These are phyloP conservation scores for Chaetodon trifasciatus DNA, from an alignment of 2,797 vertebrate genomes.

Conservation along the genomic window DNA sequence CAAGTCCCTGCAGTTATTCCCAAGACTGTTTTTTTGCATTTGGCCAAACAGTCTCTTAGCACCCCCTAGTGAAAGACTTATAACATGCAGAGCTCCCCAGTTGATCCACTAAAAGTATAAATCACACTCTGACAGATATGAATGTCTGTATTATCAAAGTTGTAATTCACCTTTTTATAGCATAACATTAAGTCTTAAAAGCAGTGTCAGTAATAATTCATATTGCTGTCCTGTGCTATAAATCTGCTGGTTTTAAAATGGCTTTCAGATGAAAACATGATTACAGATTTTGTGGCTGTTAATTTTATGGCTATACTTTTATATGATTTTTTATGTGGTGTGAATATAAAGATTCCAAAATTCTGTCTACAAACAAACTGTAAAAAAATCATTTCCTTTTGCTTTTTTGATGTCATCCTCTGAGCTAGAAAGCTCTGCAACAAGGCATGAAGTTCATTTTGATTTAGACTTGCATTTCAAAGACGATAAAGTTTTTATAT, in stretches of 20 bases:
- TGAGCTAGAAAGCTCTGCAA: conserved; percentile 31
- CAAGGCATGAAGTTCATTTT: conserved; percentile 18
- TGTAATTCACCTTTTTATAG: conserved; percentile 74
- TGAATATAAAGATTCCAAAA: conserved; percentile 81
- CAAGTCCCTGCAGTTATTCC: not conserved
- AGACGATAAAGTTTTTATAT: conserved; percentile 43
- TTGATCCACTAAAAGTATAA: conserved; percentile 60
- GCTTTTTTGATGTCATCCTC: conserved; percentile 37
- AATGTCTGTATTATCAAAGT: conserved; percentile 76
- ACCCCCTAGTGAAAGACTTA: conserved; percentile 80
- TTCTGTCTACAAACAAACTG: conserved; percentile 76
- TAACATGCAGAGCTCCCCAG: conserved; percentile 39
- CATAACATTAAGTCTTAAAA: conserved; percentile 73
- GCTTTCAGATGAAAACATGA: conserved; percentile 81
- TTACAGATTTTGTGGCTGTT: conserved; percentile 84
- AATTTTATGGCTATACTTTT: conserved; percentile 86
- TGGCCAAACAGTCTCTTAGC: conserved; percentile 76
- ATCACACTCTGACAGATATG: conserved; percentile 72
- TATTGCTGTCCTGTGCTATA: conserved; percentile 61
- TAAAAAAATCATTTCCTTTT: conserved; percentile 56
- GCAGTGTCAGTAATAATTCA: conserved; percentile 71
- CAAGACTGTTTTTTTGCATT: conserved; percentile 16
- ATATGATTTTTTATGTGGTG: conserved; percentile 84
- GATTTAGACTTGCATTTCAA: conserved; percentile 39
- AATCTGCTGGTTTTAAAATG: conserved; percentile 68